Percentiles rank a stretch among this genome's conserved stretches.
Conservation (phyloP, 2,797 vertebrate species). For the Acanthis flammea region DNA sequence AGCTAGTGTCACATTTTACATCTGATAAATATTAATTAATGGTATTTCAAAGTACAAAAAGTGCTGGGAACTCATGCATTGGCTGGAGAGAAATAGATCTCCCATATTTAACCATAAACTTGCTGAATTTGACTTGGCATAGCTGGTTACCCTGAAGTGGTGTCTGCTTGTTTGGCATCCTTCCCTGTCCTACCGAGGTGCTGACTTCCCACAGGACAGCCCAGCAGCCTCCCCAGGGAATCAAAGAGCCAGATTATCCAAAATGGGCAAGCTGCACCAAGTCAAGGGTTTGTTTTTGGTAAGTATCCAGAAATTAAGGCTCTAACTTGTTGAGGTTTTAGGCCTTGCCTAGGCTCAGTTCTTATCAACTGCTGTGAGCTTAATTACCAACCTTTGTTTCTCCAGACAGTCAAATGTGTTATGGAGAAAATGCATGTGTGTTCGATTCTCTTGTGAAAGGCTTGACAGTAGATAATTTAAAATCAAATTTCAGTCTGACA, state of each 20-base stretch:
- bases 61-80: neutral
- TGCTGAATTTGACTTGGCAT: conserved; percentile 1
- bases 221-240: neutral
- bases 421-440: neutral
- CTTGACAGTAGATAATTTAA: neutral
- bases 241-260: neutral
- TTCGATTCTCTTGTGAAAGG: neutral
- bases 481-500: conserved; percentile 17
- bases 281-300: neutral
- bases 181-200: neutral
- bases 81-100: neutral
- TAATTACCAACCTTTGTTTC: conserved; percentile 42
- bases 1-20: neutral
- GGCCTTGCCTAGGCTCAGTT: neutral
- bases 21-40: conserved; percentile 21
- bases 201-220: neutral
- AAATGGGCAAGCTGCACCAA: neutral
- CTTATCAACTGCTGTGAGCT: conserved; percentile 20
- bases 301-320: conserved; percentile 11
- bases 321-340: conserved; percentile 2
- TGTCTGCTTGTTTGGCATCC: neutral
- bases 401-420: conserved; percentile 43
- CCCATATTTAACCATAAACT: neutral
- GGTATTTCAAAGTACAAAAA: neutral
- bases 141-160: neutral